A percentile compares a stretch with the other conserved stretches of the same genome.
Evolutionary conservation across 2,113 vertebrate species (phyloP).

Genomic region (Archilochus colubris): DNA sequence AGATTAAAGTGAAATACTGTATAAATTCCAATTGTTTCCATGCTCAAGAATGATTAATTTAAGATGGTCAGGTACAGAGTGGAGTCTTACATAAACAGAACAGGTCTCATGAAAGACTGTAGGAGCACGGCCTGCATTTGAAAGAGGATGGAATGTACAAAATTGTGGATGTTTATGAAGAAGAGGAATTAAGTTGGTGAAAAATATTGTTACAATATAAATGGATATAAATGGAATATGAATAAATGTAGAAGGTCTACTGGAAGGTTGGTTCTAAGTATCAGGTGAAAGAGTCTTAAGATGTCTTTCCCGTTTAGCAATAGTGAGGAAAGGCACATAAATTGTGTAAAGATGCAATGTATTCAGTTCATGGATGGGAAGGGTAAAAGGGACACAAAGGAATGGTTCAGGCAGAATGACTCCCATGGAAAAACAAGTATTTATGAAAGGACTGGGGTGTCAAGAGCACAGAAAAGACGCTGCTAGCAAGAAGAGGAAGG

Average conservation of each 20-base stretch:
- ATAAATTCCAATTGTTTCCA: background rate
- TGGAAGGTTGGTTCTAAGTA: background rate
- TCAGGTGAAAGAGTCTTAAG: background rate
- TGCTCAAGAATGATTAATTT: background rate
- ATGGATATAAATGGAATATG: background rate
- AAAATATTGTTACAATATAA: background rate
- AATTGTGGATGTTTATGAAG: background rate
- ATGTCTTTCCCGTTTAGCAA: background rate
- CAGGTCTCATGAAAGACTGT: background rate
- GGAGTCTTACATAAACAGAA: background rate
- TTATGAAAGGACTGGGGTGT: background rate
- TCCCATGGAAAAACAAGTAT: background rate
- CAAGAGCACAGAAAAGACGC: background rate
- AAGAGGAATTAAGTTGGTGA: background rate
- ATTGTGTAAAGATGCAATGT: background rate
- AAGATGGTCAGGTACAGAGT: background rate
- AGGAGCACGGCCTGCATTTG: background rate
- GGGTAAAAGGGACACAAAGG: background rate
- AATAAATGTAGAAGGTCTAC: background rate
- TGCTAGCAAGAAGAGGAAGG: background rate
- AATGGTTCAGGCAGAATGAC: background rate
- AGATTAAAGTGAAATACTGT: background rate
- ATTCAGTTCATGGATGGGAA: background rate
- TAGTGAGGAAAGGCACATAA: background rate
- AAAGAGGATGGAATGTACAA: background rate